Evolutionary conservation across 2,797 vertebrate species (phyloP).

Genomic region (Chloroceryle inda): DNA sequence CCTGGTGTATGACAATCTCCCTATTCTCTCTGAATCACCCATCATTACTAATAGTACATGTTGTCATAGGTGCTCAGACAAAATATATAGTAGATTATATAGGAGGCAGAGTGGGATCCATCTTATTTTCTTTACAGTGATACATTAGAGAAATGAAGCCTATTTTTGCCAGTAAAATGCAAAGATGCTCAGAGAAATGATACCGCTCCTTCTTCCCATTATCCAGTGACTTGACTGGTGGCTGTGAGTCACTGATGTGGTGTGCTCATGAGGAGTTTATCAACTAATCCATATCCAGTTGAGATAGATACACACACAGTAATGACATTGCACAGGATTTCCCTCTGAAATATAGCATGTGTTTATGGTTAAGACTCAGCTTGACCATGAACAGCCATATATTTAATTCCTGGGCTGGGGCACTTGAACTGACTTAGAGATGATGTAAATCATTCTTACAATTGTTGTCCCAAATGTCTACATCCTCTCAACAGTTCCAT

Average conservation of each 20-base stretch:
- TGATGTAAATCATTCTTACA: not conserved
- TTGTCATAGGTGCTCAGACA: constrained; percentile 28
- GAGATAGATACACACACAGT: not conserved
- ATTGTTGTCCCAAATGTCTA: not conserved
- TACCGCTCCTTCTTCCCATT: not conserved
- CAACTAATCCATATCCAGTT: not conserved
- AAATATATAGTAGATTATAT: constrained; percentile 34
- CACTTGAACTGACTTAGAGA: not conserved
- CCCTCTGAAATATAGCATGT: not conserved
- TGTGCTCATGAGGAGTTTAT: not conserved
- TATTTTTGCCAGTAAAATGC: constrained; percentile 14
- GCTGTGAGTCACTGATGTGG: not conserved
- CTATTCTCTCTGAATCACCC: constrained; percentile 35
- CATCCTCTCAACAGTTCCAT: not conserved
- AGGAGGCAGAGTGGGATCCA: not conserved
- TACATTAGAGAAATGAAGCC: not conserved
- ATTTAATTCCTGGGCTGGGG: not conserved
- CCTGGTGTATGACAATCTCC: constrained; percentile 7
- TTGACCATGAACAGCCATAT: not conserved
- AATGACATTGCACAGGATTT: not conserved
- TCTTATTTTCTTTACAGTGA: not conserved
- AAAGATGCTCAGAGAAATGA: not conserved
- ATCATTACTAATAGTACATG: constrained; percentile 27
- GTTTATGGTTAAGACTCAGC: not conserved
- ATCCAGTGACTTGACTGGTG: not conserved